Evolutionary conservation across 2,797 vertebrate species (phyloP).

Genomic region (Emydoidea blandingii): DNA sequence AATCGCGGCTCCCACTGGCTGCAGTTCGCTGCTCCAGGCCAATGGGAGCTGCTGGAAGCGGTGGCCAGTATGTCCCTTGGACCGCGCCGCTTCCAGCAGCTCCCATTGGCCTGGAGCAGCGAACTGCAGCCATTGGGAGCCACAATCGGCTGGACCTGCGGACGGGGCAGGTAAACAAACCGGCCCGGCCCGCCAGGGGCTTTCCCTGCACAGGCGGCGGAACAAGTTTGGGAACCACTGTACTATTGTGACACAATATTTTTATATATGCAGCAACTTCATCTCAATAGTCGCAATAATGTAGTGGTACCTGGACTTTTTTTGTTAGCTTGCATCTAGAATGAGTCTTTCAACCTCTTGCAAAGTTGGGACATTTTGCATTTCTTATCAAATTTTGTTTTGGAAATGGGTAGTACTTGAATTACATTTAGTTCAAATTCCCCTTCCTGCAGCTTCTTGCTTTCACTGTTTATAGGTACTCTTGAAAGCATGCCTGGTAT

Average conservation of each 20-base stretch:
- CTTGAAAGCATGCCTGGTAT: constrained; percentile 47
- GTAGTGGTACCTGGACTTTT: background rate
- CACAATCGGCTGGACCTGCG: no score
- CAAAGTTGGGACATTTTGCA: constrained; percentile 39
- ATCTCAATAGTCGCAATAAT: constrained; percentile 23
- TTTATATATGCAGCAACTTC: background rate
- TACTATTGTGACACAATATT: background rate
- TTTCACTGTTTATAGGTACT: constrained; percentile 64
- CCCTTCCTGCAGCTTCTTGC: constrained; percentile 54
- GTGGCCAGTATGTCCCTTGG: no score
- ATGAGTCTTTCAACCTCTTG: constrained; percentile 6
- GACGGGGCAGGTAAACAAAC: no score
- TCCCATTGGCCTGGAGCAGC: no score
- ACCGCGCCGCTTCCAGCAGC: no score
- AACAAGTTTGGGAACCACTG: background rate
- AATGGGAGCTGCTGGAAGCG: no score
- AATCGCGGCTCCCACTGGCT: no score
- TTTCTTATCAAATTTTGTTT: constrained; percentile 58
- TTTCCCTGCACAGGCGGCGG: no score
- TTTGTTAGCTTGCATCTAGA: background rate
- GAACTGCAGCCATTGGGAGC: no score
- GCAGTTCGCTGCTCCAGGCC: no score
- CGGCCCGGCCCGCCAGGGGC: no score
- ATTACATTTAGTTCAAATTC: constrained; percentile 59
- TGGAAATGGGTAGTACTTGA: constrained; percentile 60